phyloP scores from a whole-genome alignment of 2,113 vertebrate species.

The Albula glossodonta region DNA sequence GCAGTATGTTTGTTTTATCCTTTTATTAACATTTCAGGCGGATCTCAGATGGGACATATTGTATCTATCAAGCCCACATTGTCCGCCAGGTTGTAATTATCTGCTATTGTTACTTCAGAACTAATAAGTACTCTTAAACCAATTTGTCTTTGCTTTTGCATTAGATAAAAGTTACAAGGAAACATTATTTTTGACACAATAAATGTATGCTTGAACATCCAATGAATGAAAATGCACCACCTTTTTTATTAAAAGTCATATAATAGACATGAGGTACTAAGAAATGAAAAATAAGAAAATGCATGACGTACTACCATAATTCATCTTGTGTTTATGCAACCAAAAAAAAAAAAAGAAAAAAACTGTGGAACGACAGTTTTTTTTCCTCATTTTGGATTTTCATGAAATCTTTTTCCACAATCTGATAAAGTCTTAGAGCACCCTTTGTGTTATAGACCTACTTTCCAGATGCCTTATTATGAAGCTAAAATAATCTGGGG shows the following conservation, averaged over 20 bases:
- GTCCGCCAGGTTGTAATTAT: conserved; percentile 71
- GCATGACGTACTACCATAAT: too few relatives aligned
- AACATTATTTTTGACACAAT: background rate
- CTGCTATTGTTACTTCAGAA: conserved; percentile 62
- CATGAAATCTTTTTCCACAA: too few relatives aligned
- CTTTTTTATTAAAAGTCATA: too few relatives aligned
- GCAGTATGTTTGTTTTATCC: background rate
- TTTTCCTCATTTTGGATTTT: too few relatives aligned
- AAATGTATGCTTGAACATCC: background rate
- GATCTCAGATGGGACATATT: conserved; percentile 50
- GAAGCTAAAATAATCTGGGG: conserved; percentile 22
- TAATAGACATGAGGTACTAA: too few relatives aligned
- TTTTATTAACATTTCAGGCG: conserved; percentile 21
- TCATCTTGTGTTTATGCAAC: too few relatives aligned
- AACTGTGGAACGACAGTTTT: too few relatives aligned
- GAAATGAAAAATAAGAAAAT: too few relatives aligned
- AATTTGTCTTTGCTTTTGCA: conserved; percentile 62
- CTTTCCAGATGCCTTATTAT: conserved; percentile 39
- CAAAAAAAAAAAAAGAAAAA: too few relatives aligned
- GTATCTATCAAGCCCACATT: conserved; percentile 53
- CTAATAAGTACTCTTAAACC: conserved; percentile 66
- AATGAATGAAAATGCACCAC: background rate
- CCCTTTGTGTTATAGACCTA: background rate
- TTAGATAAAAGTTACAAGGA: conserved; percentile 49
- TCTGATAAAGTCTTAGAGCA: too few relatives aligned